These are phyloP conservation scores for Goniozus legneri DNA, from an alignment of 1,140 invertebrate genomes.

Conservation along the genomic window DNA sequence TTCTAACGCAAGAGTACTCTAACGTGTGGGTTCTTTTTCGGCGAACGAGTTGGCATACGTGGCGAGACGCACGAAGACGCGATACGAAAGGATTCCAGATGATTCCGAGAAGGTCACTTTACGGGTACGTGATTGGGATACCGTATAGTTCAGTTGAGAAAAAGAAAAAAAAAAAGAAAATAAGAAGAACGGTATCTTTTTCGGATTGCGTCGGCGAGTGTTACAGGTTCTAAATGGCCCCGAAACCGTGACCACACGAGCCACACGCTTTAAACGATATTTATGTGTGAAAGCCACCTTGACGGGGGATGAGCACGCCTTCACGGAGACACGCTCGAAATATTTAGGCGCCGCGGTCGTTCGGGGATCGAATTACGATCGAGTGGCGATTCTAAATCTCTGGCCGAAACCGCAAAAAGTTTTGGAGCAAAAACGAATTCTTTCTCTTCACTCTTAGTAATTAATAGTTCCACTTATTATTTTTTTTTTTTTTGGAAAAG, in stretches of 20 bases:
- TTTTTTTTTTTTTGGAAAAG: neutral
- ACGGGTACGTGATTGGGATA: slow-evolving; percentile 11
- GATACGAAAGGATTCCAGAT: slow-evolving; percentile 3
- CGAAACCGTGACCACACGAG: too few species aligned
- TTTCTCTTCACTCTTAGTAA: neutral
- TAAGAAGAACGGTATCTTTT: neutral
- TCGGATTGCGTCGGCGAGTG: neutral
- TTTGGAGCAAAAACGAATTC: neutral
- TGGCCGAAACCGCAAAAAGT: neutral
- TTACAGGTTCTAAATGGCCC: too few species aligned
- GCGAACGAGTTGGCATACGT: neutral
- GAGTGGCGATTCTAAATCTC: too few species aligned
- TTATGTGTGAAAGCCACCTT: slow-evolving; percentile 11
- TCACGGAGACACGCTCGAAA: slow-evolving; percentile 4
- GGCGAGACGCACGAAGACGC: slow-evolving; percentile 13
- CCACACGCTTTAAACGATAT: slow-evolving; percentile 4
- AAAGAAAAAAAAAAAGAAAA: too few species aligned
- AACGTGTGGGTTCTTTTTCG: neutral
- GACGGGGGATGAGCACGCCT: slow-evolving; percentile 1
- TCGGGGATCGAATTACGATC: slow-evolving; percentile 12
- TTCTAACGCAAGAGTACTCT: too few species aligned
- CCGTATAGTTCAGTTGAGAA: neutral
- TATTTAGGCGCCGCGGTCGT: slow-evolving; percentile 19
- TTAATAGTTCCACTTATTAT: neutral
- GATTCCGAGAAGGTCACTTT: slow-evolving; percentile 1